Conservation (phyloP, 1,140 invertebrate species). For the Trigoniulus corallinus region DNA sequence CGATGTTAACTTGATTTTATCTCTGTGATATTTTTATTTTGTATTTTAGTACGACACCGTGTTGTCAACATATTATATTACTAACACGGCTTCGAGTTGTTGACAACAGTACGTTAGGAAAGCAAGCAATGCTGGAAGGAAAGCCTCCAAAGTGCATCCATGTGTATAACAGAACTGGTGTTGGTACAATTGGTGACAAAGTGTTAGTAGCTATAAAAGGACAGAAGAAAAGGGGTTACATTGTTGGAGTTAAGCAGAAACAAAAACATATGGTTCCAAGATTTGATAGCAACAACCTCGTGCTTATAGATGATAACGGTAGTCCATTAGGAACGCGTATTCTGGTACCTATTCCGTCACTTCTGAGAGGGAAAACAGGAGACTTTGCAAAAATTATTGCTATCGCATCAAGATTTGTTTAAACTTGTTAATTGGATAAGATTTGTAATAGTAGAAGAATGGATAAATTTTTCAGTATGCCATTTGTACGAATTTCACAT, state of each 20-base stretch:
- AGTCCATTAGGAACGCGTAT: constrained; percentile 85
- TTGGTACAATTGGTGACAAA: constrained; percentile 48
- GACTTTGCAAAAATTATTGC: constrained; percentile 91
- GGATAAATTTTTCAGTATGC: background rate
- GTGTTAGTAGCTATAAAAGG: constrained; percentile 92
- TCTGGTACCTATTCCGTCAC: constrained; percentile 81
- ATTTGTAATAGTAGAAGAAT: background rate
- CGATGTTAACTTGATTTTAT: too few species aligned
- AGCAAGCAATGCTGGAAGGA: constrained; percentile 79
- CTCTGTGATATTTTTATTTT: background rate
- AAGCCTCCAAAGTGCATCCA: constrained; percentile 77
- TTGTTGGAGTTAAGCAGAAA: constrained; percentile 79
- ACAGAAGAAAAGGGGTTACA: constrained; percentile 86
- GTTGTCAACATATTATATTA: constrained; percentile 22
- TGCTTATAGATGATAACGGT: constrained; percentile 88
- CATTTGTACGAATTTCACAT: background rate
- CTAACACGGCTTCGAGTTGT: constrained; percentile 71
- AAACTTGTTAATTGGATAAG: constrained; percentile 16
- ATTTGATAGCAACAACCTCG: constrained; percentile 93
- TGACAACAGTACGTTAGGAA: constrained; percentile 89
- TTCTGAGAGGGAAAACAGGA: constrained; percentile 68
- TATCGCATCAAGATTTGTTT: constrained; percentile 85
- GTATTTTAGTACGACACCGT: background rate
- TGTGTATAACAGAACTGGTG: constrained; percentile 60
- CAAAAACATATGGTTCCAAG: constrained; percentile 69